These are phyloP conservation scores for Acanthosepion lycidas DNA, from an alignment of 2,888 invertebrate species.

Conservation along the genomic window DNA sequence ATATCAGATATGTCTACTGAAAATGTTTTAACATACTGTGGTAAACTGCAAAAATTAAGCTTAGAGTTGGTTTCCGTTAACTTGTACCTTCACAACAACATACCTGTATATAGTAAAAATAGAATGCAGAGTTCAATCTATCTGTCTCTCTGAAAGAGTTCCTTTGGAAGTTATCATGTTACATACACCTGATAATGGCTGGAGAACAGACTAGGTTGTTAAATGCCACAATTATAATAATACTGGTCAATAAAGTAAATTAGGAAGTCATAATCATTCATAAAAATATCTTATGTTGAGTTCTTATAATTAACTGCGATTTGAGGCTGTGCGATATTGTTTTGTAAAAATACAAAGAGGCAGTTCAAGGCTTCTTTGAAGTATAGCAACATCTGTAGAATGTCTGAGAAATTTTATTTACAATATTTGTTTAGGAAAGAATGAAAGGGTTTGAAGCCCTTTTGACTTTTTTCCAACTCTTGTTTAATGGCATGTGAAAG, in stretches of 20 bases:
- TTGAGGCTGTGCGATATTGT: too few relatives aligned
- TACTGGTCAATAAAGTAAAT: too few relatives aligned
- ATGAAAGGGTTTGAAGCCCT: not conserved
- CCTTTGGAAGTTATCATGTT: not conserved
- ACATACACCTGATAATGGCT: not conserved
- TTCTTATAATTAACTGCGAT: too few relatives aligned
- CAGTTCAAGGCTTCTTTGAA: not conserved
- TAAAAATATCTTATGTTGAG: too few relatives aligned
- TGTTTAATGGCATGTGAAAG: not conserved
- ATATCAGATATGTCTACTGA: not conserved
- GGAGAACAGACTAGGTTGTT: not conserved
- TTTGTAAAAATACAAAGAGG: too few relatives aligned
- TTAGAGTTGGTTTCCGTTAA: not conserved
- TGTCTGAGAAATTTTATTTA: not conserved
- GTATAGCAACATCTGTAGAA: not conserved
- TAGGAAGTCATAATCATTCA: too few relatives aligned
- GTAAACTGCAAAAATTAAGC: not conserved
- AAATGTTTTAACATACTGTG: not conserved
- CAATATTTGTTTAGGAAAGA: not conserved
- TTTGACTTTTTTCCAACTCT: not conserved
- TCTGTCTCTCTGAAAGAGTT: not conserved
- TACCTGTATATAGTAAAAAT: too few relatives aligned
- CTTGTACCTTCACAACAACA: too few relatives aligned
- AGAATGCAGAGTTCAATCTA: not conserved
- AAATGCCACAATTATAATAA: not conserved